Percentiles rank a stretch among this genome's conserved stretches.
These are phyloP conservation scores for Oscarella lobularis DNA, from an alignment of 37 sponge, comb jelly and placozoan species.

Conservation along the genomic window DNA sequence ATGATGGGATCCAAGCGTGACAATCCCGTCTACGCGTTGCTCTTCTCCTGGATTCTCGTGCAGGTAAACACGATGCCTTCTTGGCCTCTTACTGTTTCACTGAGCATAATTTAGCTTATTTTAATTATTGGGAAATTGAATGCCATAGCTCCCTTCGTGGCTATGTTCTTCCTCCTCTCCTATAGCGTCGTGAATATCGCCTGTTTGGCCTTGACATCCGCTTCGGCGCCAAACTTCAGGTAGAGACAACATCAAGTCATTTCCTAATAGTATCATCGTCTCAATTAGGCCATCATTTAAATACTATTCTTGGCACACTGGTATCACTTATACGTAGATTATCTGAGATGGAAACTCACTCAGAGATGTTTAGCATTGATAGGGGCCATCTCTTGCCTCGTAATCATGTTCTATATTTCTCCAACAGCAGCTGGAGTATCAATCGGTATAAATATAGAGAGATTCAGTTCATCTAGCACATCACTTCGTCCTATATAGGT, in stretches of 20 bases:
- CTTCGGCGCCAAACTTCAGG: conserved; percentile 94
- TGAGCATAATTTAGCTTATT: too few relatives aligned
- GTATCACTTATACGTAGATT: too few relatives aligned
- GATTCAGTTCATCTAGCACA: neutral
- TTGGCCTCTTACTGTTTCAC: too few relatives aligned
- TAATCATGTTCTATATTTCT: conserved; percentile 83
- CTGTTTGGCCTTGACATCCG: conserved; percentile 81
- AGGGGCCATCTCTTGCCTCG: conserved; percentile 64
- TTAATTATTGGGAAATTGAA: conserved; percentile 79
- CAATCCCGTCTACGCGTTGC: conserved; percentile 71
- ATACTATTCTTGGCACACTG: conserved; percentile 46
- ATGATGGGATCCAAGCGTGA: conserved; percentile 26
- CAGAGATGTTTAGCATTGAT: too few relatives aligned
- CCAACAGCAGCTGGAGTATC: conserved; percentile 29
- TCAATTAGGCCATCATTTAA: conserved; percentile 80
- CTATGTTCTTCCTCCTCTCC: conserved; percentile 91
- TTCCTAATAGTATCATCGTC: too few relatives aligned
- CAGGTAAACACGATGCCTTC: conserved; percentile 71
- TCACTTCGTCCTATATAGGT: conserved; percentile 13
- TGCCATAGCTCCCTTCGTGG: conserved; percentile 73
- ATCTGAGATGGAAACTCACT: too few relatives aligned
- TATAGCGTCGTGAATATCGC: conserved; percentile 90
- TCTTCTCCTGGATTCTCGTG: conserved; percentile 77
- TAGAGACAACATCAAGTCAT: too few relatives aligned
- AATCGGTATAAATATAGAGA: conserved; percentile 14